Evolutionary conservation across 2,888 invertebrate genomes (phyloP).

Genomic region (Stenchaetothrips biformis): DNA sequence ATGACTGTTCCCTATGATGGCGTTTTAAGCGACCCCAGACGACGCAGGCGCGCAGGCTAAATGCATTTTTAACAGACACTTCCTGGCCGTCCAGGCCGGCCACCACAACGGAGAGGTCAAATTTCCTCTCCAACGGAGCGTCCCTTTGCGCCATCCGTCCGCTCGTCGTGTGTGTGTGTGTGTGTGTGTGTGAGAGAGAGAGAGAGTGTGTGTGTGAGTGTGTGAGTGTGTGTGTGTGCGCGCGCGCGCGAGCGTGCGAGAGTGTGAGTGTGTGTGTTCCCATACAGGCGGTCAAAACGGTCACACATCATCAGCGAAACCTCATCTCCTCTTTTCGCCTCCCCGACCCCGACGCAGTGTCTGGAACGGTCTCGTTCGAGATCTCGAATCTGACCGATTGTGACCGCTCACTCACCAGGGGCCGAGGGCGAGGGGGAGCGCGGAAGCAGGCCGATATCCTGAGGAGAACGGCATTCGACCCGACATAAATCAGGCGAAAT

Average conservation of each 20-base stretch:
- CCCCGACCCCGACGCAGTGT: neutral
- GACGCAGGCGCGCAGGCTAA: neutral
- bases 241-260: too few species aligned
- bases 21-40: neutral
- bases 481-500: neutral
- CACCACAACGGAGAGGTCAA: constrained; percentile 1
- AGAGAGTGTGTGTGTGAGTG: neutral
- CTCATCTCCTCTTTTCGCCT: neutral
- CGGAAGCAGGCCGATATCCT: neutral
- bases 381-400: neutral
- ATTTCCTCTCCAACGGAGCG: neutral
- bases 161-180: neutral
- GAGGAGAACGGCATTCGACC: neutral
- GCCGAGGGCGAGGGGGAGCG: too few species aligned
- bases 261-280: constrained; percentile 3
- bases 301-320: constrained; percentile 17
- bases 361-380: neutral
- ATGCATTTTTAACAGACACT: constrained; percentile 5
- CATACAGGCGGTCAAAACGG: neutral
- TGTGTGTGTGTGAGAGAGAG: too few species aligned
- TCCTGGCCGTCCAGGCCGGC: neutral
- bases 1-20: neutral
- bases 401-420: neutral
- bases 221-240: too few species aligned
- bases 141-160: neutral